Evolutionary conservation across 2,888 invertebrate genomes (phyloP), one percentile per base, ranked within the genome.

Genomic region (Apodemia duryi): DNA sequence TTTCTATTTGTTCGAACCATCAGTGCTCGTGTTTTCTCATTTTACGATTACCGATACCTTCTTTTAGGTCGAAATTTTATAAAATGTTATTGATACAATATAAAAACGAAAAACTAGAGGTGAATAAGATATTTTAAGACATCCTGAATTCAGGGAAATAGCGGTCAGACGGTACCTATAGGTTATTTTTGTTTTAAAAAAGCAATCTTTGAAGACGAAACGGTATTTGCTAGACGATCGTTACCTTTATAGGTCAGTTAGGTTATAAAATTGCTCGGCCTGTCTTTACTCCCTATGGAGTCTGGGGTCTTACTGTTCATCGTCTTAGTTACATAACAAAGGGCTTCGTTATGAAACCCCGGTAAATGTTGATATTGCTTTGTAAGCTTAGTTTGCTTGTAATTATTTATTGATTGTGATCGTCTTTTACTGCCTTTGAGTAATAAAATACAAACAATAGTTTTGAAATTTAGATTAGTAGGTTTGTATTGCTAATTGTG

Each of bases 111-210:
- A 54, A 21, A 21, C 51, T 51, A 21, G 9, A 54, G 29, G 28
- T 54, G 4, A 54, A 79, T 75, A 72, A 2, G 76, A 81, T 82
- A 85, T 86, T 85, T 83, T 83, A 43, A 10, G 80, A 82, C 80
- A 80, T 80, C 77, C 81, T 75, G 66, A 81, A 71, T 72, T 73
- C 77, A 82, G 78, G 83, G 79, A 83, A 83, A 84, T 83, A 78
- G 77, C 73, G 67, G 70, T 72, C 80, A 78, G 72, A 75, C 77
- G 79, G 76, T 80, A 76, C 75, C 76, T 74, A 75, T 79, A 78
- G 78, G 70, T 73, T 72, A 72, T 75, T 75, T 80, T 81, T 80
- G 77, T 74, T 76, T 71, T 70, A 71, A 68, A 73, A 69, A 71
- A 68, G 65, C 54, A 65, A 67, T 67, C 65, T 63, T 61, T 62